Conservation (phyloP, 1,140 invertebrate species). For the Drosophila takahashii region DNA sequence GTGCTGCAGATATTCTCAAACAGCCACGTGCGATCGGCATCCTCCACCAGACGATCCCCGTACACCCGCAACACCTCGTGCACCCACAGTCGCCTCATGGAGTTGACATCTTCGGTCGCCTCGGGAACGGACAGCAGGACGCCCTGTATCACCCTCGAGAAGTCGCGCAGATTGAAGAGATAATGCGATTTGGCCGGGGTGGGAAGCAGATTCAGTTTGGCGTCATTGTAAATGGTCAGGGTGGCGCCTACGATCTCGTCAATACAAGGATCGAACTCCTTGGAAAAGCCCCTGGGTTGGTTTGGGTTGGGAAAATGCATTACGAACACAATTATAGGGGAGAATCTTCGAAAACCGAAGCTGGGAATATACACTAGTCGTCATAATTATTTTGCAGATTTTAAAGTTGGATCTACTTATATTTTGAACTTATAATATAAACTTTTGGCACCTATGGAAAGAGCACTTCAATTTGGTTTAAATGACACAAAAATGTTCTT, state of each 20-base stretch:
- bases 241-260: slow-evolving; percentile 95
- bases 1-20: slow-evolving; percentile 88
- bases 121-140: slow-evolving; percentile 96
- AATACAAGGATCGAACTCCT: slow-evolving; percentile 97
- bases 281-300: slow-evolving; percentile 92
- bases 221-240: slow-evolving; percentile 94
- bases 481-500: too few species aligned
- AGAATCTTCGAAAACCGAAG: slow-evolving; percentile 17
- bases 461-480: too few species aligned
- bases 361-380: neutral
- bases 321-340: neutral
- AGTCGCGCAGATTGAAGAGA: slow-evolving; percentile 97
- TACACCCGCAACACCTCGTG: slow-evolving; percentile 97
- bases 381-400: too few species aligned
- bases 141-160: slow-evolving; percentile 96
- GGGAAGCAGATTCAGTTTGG: slow-evolving; percentile 92
- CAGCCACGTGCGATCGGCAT: slow-evolving; percentile 93
- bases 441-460: too few species aligned
- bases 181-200: slow-evolving; percentile 97
- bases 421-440: too few species aligned
- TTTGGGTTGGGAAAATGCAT: neutral
- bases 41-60: slow-evolving; percentile 95
- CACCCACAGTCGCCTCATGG: slow-evolving; percentile 97
- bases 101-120: slow-evolving; percentile 93
- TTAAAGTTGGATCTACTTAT: too few species aligned